These are phyloP conservation scores for Sclerodermus sp. DNA, from an alignment of 2,888 invertebrate genomes.

Conservation along the genomic window DNA sequence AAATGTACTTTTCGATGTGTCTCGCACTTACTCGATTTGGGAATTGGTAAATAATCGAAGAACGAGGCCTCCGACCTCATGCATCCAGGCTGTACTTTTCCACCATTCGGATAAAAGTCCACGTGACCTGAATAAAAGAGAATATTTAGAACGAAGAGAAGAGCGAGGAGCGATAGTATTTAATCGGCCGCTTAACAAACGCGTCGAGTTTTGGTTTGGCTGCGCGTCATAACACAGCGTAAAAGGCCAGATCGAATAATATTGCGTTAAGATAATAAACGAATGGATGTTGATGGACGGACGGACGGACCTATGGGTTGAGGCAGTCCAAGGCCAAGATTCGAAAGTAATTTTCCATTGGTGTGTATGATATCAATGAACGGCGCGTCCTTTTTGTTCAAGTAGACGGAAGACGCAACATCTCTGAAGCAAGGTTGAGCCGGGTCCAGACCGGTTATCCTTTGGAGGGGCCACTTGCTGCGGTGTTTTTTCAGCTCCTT, in stretches of 20 bases:
- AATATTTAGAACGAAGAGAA: background rate
- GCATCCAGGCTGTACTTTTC: constrained; percentile 69
- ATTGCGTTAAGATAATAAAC: too few relatives aligned
- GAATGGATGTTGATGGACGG: background rate
- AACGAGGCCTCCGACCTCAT: constrained; percentile 32
- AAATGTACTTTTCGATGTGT: too few relatives aligned
- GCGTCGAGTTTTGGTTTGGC: too few relatives aligned
- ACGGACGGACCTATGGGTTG: constrained; percentile 59
- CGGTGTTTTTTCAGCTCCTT: constrained; percentile 58
- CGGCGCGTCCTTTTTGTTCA: constrained; percentile 63
- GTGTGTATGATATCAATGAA: constrained; percentile 69
- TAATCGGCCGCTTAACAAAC: too few relatives aligned
- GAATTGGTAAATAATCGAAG: constrained; percentile 51
- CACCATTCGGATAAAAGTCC: constrained; percentile 73
- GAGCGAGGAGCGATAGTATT: background rate
- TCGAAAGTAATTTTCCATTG: constrained; percentile 61
- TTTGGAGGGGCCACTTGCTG: constrained; percentile 36
- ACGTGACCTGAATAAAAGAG: constrained; percentile 59
- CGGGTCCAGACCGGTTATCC: constrained; percentile 65
- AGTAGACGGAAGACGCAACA: constrained; percentile 55
- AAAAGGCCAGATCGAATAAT: too few relatives aligned
- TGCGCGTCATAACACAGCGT: too few relatives aligned
- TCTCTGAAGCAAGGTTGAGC: constrained; percentile 67
- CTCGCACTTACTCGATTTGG: constrained; percentile 55
- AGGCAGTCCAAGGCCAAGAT: constrained; percentile 65